Evolutionary conservation across 2,797 vertebrate genomes (phyloP), one percentile per base, ranked within the genome.

Genomic region (Epinephelus malabaricus): DNA sequence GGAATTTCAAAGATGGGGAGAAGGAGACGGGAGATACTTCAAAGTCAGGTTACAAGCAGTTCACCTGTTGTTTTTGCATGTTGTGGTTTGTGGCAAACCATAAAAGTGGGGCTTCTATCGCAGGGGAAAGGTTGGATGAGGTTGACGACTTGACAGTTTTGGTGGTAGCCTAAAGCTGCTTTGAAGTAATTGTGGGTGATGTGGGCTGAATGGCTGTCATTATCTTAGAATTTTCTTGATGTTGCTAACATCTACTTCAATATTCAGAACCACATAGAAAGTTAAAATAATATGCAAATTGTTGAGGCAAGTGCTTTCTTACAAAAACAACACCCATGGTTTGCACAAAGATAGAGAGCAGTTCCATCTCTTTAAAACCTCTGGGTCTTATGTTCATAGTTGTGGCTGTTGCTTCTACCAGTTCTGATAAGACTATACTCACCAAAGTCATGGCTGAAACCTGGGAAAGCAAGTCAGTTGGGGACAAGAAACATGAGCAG

Each of bases 71-170:
- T 64, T 74, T 65, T 53, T 58, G 43, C 34, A 65, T n/a, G 38
- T 70, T 50, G 78, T 76, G 88, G 84, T 86, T 88, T 88, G 80
- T 80, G 86, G 82, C 10, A 0, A 70, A 73, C 50, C 79, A 64
- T 63, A 34, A 59, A 62, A 73, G 68, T 10, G 62, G 58, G 65
- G 27, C 47, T 58, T 5, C 45, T 34, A 25, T 73, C 51, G 58
- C 27, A 34, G 17, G 21, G 47, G 55, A 51, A 64, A 55, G 55
- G 47, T 51, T 59, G 56, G 14, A 49, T 71, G 25, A 62, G 45
- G 8, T 55, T 25, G 34, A 53, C 58, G 45, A 13, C 53, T 7
- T 17, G 7, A 49, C 58, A 40, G 30, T 34, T 65, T 19, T 40
- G 34, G 43, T 34, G 7, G 46, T 58, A 46, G 69, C 34, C 68